Evolutionary conservation across 1,140 invertebrate species (phyloP), one percentile per base, ranked within the genome.

Genomic region (Zaprionus camerounensis): DNA sequence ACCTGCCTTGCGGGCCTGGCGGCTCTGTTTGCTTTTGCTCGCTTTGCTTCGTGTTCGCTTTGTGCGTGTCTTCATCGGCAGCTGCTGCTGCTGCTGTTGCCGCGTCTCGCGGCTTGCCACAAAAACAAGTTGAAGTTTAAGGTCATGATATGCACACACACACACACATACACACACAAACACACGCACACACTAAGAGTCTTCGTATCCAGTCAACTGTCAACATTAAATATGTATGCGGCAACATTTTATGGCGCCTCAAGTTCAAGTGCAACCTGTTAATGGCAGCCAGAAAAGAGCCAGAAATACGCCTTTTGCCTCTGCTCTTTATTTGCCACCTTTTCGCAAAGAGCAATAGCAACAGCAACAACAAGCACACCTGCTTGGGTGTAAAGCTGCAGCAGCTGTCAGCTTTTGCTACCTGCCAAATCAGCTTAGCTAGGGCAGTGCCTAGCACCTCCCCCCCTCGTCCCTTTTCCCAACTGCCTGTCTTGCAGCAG

Each of bases 101-200:
- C 65, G 22, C 63, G 63, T 46, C 41, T 46, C 41, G 59, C 61
- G 61, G 59, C 58, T 74, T 55, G 67, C 72, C 67, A 61, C 71
- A 68, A 75, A 46, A 76, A 67, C 71, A 76, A 76, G 85, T 74
- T 88, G 62, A 88, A 88, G 85, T 88, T 88, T 85, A 88, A 88
- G 85, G 85, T 90, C 79, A 88, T 59, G 79, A 64, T 79, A 64
- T 70, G 59, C 64, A 63, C 57, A 17, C 57, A 81, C 69, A 63
- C 57, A 17, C 57, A 20, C 20, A 46, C 53, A 59, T 31, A 51
- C 41, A 53, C 56, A 57, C 64, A 68, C 73, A 72, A 11, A 38
- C 28, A 31, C 41, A 63, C 44, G 53, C 64, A 64, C 62, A 71
- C 13, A 13, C 5, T 5, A 13, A 13, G 13, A 7, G n/a, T 46